Base-by-base conservation (phyloP, 2,113 vertebrate species). In the Neotoma lepida region DNA sequence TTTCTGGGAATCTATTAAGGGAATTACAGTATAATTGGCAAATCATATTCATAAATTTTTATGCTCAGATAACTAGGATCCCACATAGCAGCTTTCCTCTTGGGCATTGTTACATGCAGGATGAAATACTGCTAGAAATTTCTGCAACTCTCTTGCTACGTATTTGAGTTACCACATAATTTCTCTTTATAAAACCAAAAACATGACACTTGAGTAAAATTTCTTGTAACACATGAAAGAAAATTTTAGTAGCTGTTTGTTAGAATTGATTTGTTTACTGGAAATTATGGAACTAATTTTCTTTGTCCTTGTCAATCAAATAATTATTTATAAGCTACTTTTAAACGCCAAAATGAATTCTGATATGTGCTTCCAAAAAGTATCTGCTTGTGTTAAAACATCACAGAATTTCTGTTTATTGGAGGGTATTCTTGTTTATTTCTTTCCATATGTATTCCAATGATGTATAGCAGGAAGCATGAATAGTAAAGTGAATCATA, bases 21-120 rank as follows among this genome's bases (percentile, higher is more conserved):
- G 54, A 94, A 89, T 93, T 94, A n/a, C 1, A 87, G 30, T 15
- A 44, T 96, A 89, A 94, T 88, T 94, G 87, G 51, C 49, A 95
- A 63, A 76, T 95, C 26, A 92, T 93, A 88, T 85, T 94, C 58
- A 35, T 91, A 90, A 56, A 85, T 64, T 63, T 66, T 44, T 94
- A 30, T 35, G 84, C 63, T 88, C 20, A 87, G 84, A 88, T 93
- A 92, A 92, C 77, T 85, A 89, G 54, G 39, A 85, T 85, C 9
- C 44, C 51, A 85, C 35, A 26, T 39, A 54, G 24, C 49, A 22
- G 15, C 76, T 85, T 71, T 80, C 58, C 64, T 63, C 35, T 84
- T 24, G 58, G 20, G n/a, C 35, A 58, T 76, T 88, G 30, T 88
- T 78, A 71, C 1, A 39, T 89, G 30, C 4, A 68, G 8, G 49